Conservation (phyloP, 2,113 vertebrate species). For the Scomber scombrus region DNA sequence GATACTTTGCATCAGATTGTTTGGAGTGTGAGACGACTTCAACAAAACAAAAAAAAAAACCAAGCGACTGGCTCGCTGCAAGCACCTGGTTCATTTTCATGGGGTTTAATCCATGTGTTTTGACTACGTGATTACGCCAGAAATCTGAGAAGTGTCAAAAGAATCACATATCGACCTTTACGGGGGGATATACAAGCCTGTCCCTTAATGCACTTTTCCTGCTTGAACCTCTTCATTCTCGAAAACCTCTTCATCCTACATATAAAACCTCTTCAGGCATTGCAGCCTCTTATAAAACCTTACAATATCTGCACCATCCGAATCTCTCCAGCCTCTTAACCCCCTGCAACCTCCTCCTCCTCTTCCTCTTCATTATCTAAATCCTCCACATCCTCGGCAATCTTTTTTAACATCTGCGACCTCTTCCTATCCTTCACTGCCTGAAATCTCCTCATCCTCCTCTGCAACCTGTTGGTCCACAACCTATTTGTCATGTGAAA, state of each 20-base stretch:
- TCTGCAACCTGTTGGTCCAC: slow-evolving; percentile 43
- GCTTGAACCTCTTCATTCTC: slow-evolving; percentile 47
- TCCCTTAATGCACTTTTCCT: slow-evolving; percentile 43
- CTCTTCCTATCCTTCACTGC: slow-evolving; percentile 7
- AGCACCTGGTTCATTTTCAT: slow-evolving; percentile 58
- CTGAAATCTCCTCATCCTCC: not conserved
- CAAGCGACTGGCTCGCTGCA: slow-evolving; percentile 13
- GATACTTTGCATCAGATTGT: slow-evolving; percentile 38
- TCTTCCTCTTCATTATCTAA: slow-evolving; percentile 53
- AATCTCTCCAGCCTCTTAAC: slow-evolving; percentile 55
- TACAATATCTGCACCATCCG: slow-evolving; percentile 38
- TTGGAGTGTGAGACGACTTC: slow-evolving; percentile 27
- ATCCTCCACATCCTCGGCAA: slow-evolving; percentile 35
- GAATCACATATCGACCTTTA: slow-evolving; percentile 55
- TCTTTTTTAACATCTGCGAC: slow-evolving; percentile 38
- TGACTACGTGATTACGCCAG: slow-evolving; percentile 42
- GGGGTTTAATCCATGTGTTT: slow-evolving; percentile 56
- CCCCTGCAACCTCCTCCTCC: slow-evolving; percentile 31
- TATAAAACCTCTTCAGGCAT: slow-evolving; percentile 54
- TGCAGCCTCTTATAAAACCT: slow-evolving; percentile 43
- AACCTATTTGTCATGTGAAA: slow-evolving; percentile 3
- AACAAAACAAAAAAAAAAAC: slow-evolving; percentile 7
- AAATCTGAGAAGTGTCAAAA: slow-evolving; percentile 68
- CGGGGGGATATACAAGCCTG: slow-evolving; percentile 37
- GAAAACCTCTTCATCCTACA: slow-evolving; percentile 38